Conservation (phyloP, 2,113 vertebrate genomes). For the Xenotilapia caudafasciata region DNA sequence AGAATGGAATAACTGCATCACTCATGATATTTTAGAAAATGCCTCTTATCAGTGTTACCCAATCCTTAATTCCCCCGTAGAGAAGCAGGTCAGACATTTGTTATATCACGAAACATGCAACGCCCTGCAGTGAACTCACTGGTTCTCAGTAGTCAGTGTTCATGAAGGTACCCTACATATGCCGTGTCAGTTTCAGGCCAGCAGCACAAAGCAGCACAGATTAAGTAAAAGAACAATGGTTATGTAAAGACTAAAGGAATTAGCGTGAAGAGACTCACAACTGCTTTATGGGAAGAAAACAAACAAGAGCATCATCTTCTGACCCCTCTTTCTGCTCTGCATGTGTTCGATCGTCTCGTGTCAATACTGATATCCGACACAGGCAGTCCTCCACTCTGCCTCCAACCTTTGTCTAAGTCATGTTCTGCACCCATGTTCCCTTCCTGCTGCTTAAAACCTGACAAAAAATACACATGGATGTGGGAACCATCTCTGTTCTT, state of each 20-base stretch:
- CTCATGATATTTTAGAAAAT: neutral
- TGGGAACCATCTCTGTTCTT: neutral
- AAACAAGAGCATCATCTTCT: neutral
- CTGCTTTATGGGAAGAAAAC: neutral
- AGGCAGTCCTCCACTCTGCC: neutral
- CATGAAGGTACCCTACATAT: neutral
- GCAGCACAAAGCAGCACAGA: neutral
- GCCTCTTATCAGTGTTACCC: neutral
- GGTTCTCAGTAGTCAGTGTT: neutral
- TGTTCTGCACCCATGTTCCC: neutral
- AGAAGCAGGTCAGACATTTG: constrained; percentile 28
- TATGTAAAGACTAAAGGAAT: constrained; percentile 4
- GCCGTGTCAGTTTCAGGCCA: neutral
- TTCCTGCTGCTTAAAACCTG: neutral
- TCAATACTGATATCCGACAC: neutral
- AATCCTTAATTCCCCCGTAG: neutral
- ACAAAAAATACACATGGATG: neutral
- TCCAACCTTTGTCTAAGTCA: neutral
- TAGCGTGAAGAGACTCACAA: neutral
- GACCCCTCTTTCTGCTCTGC: neutral
- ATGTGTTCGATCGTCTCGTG: neutral
- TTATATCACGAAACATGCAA: constrained; percentile 24
- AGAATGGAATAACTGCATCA: neutral
- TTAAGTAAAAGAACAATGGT: neutral
- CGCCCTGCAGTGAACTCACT: neutral